Evolutionary conservation across 2,113 vertebrate genomes (phyloP), one percentile per base, ranked within the genome.

Genomic region (Gallinago media): DNA sequence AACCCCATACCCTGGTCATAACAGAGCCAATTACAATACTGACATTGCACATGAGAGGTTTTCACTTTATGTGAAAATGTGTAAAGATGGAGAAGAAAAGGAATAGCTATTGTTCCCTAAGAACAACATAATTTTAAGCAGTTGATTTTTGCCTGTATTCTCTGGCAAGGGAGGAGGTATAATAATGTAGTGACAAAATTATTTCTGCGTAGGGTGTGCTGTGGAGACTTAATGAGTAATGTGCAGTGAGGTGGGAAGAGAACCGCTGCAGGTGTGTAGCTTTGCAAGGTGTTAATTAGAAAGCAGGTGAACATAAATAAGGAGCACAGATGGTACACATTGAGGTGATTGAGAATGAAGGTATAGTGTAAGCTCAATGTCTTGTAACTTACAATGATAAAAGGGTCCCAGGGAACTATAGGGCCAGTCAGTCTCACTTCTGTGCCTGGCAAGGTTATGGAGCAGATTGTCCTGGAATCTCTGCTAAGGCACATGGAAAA

Each of bases 271-370:
- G 93, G 77, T 92, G 86, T 32, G 44, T 47, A 68, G 84, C 58
- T 71, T 67, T 66, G 58, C 44, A 61, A 95, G 65, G 55, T 63
- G 72, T 46, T 85, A 77, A 92, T 89, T 96, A 92, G 72, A 81
- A 72, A 85, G 59, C 71, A 76, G 59, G 47, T 71, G 75, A 88
- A 54, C 44, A 46, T 47, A 68, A 89, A 44, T 67, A 62, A 89
- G 66, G 56, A 65, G 47, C 55, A 76, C 77, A 87, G 36, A 12
- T 82, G 44, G 56, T 68, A 26, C 20, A 38, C 73, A 27, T 0
- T 46, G 46, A 66, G 34, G 52, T 83, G 59, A 31, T 3, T 59
- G 47, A 32, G 62, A 84, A 17, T 3, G 11, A 68, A 76, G 40
- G 36, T 67, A 66, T 15, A 65, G n/a, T 23, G 8, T 8, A 78